Conservation (phyloP, 2,888 invertebrate species). For the Sarcophaga rosellei region DNA sequence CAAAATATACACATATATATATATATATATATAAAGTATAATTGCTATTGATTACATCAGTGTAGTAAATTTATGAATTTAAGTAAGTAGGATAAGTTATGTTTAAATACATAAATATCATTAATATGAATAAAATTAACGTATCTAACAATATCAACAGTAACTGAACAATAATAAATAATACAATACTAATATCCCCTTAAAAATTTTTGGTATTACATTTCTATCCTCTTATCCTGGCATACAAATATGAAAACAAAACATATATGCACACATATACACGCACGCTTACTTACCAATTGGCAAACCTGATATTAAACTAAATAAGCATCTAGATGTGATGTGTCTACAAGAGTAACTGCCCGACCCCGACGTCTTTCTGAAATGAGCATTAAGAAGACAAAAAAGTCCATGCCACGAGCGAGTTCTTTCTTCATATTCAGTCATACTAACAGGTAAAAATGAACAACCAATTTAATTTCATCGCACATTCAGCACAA, state of each 20-base stretch:
- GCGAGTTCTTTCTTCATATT: slow-evolving; percentile 97
- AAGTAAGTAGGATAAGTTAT: too few relatives aligned
- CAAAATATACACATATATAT: too few relatives aligned
- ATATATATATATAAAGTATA: too few relatives aligned
- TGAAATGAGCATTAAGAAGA: slow-evolving; percentile 91
- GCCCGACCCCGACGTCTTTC: slow-evolving; percentile 93
- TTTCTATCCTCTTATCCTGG: slow-evolving; percentile 44
- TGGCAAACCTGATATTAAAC: slow-evolving; percentile 7
- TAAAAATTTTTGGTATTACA: slow-evolving; percentile 18
- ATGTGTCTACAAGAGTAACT: slow-evolving; percentile 80
- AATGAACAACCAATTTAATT: slow-evolving; percentile 21
- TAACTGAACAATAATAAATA: neutral
- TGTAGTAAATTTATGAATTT: too few relatives aligned
- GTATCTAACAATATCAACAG: too few relatives aligned
- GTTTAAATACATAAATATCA: too few relatives aligned
- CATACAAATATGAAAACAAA: slow-evolving; percentile 16
- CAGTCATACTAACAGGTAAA: slow-evolving; percentile 95
- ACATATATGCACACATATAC: slow-evolving; percentile 41
- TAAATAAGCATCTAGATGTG: slow-evolving; percentile 59
- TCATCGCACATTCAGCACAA: neutral
- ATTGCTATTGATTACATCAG: too few relatives aligned
- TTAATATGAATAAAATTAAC: neutral
- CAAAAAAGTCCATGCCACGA: slow-evolving; percentile 94
- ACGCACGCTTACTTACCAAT: slow-evolving; percentile 23
- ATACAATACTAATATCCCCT: slow-evolving; percentile 28